These are phyloP conservation scores for Sinonovacula constricta DNA, from an alignment of 1,140 invertebrate genomes.

Conservation along the genomic window DNA sequence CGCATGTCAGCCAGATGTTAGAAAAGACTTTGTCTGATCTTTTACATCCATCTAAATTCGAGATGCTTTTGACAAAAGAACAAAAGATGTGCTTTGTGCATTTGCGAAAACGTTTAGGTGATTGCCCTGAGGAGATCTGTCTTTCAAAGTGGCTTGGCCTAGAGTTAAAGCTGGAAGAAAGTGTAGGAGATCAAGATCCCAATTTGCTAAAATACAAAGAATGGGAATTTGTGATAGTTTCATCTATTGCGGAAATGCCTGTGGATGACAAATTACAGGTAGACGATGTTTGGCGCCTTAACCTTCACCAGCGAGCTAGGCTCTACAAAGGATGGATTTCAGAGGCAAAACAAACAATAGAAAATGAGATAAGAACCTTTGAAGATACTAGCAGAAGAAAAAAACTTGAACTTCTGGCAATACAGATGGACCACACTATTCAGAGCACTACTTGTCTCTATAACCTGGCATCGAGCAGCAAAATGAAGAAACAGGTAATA, in stretches of 20 bases:
- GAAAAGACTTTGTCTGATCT: background rate
- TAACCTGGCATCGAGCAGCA: background rate
- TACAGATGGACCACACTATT: too few species aligned
- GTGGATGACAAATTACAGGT: too few species aligned
- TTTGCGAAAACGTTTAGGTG: background rate
- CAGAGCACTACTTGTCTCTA: too few species aligned
- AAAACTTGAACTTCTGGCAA: too few species aligned
- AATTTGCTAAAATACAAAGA: too few species aligned
- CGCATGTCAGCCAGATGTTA: background rate
- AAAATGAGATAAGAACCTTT: too few species aligned
- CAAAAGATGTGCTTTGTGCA: background rate
- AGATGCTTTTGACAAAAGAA: background rate
- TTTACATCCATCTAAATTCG: background rate
- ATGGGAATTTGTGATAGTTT: too few species aligned
- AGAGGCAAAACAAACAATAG: too few species aligned
- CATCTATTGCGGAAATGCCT: too few species aligned
- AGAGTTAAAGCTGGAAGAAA: background rate
- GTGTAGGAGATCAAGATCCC: too few species aligned
- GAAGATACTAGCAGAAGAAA: too few species aligned
- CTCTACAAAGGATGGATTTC: constrained; percentile 69
- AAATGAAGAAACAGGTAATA: background rate
- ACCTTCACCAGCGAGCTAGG: constrained; percentile 66
- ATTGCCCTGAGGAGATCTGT: background rate
- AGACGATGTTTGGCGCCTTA: constrained; percentile 61
- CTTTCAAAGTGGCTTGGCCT: background rate